Evolutionary conservation across 2,797 vertebrate genomes (phyloP).

Genomic region (Knipowitschia caucasica): DNA sequence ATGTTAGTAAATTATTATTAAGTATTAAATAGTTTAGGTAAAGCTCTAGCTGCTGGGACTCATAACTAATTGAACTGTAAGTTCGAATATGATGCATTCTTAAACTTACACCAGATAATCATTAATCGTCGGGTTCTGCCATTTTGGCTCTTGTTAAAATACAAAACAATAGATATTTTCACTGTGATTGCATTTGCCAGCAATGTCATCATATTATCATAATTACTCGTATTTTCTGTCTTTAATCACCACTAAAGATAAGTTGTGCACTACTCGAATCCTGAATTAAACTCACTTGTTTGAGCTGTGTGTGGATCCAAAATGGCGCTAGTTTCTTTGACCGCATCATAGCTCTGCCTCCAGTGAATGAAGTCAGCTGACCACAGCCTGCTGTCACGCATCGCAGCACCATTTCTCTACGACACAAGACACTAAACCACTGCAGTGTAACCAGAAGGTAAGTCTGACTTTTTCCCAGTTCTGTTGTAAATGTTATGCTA

Average conservation of each 20-base stretch:
- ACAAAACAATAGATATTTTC: conserved; percentile 13
- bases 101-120: not conserved
- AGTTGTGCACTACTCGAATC: not conserved
- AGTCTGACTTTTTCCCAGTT: not conserved
- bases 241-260: not conserved
- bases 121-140: conserved; percentile 17
- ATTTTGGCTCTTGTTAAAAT: conserved; percentile 60
- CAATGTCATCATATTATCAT: not conserved
- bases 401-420: conserved; percentile 51
- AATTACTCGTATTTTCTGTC: not conserved
- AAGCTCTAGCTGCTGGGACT: not conserved
- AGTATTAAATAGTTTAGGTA: not conserved
- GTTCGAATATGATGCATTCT: not conserved
- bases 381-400: conserved; percentile 62
- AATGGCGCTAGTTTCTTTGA: conserved; percentile 58
- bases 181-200: not conserved
- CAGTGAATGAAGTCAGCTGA: conserved; percentile 83
- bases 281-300: conserved; percentile 28
- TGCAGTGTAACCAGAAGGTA: conserved; percentile 60
- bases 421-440: conserved; percentile 36
- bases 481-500: not conserved
- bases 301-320: conserved; percentile 53
- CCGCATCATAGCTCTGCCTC: conserved; percentile 46
- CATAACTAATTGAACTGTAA: not conserved
- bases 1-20: not conserved